Conservation (phyloP, 2,888 invertebrate genomes). For the Onchidella celtica region DNA sequence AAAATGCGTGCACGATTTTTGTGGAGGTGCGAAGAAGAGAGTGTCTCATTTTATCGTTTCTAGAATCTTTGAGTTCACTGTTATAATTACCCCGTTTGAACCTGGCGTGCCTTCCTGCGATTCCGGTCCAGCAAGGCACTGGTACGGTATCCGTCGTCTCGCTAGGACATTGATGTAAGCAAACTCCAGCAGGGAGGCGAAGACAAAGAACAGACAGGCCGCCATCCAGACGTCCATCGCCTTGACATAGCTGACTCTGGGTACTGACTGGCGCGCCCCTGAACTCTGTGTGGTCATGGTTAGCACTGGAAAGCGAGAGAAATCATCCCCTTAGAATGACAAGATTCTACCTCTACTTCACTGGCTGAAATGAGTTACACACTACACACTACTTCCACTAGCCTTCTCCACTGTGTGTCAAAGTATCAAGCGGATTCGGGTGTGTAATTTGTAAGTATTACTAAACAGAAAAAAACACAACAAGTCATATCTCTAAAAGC, state of each 20-base stretch:
- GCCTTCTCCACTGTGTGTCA: no score
- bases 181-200: constrained; percentile 67
- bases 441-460: no score
- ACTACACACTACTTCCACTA: no score
- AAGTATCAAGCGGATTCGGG: no score
- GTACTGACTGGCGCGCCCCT: constrained; percentile 66
- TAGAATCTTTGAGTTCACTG: not conserved
- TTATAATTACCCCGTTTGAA: constrained; percentile 33
- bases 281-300: constrained; percentile 74
- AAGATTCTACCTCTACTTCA: no score
- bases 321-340: no score
- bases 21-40: constrained; percentile 14
- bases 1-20: no score
- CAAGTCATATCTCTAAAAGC: no score
- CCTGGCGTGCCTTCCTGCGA: not conserved
- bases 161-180: constrained; percentile 68
- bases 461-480: no score
- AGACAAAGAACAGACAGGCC: constrained; percentile 65
- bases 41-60: not conserved
- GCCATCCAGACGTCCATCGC: constrained; percentile 70
- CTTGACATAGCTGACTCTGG: constrained; percentile 71
- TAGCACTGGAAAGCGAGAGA: constrained; percentile 62
- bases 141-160: constrained; percentile 52
- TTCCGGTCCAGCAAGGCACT: constrained; percentile 42
- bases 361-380: no score